Percentiles rank a stretch among this genome's conserved stretches.
phyloP scores from a whole-genome alignment of 2,888 invertebrate genomes.

The Machimus atricapillus region DNA sequence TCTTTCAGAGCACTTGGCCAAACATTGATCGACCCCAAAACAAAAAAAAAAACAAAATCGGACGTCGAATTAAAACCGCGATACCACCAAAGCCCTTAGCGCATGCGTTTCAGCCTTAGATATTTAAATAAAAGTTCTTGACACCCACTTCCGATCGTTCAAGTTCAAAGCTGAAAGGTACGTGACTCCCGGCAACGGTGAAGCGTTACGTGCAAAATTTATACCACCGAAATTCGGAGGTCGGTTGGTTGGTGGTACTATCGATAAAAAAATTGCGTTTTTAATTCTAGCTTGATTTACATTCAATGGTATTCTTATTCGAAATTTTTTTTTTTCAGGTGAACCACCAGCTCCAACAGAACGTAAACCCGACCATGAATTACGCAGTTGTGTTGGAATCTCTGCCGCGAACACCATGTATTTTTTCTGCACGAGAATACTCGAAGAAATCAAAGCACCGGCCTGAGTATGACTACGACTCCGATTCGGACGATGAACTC shows the following conservation, averaged over 20 bases:
- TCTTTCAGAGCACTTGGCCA: background rate
- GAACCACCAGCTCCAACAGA: background rate
- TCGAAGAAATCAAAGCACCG: slow-evolving; percentile 61
- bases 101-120: background rate
- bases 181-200: background rate
- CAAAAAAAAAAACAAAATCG: background rate
- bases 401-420: background rate
- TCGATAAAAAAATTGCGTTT: background rate
- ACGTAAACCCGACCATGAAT: background rate
- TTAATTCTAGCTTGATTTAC: background rate
- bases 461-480: slow-evolving; percentile 59
- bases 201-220: background rate
- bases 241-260: background rate
- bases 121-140: background rate
- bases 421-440: slow-evolving; percentile 50
- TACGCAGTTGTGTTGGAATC: background rate
- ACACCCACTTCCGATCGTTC: background rate
- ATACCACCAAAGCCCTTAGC: background rate
- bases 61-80: background rate
- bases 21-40: background rate
- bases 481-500: slow-evolving; percentile 66
- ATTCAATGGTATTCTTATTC: background rate
- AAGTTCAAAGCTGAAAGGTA: background rate
- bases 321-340: background rate
- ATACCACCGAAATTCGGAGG: background rate